Base-by-base conservation (phyloP, 2,113 vertebrate genomes). In the Euleptes europaea region DNA sequence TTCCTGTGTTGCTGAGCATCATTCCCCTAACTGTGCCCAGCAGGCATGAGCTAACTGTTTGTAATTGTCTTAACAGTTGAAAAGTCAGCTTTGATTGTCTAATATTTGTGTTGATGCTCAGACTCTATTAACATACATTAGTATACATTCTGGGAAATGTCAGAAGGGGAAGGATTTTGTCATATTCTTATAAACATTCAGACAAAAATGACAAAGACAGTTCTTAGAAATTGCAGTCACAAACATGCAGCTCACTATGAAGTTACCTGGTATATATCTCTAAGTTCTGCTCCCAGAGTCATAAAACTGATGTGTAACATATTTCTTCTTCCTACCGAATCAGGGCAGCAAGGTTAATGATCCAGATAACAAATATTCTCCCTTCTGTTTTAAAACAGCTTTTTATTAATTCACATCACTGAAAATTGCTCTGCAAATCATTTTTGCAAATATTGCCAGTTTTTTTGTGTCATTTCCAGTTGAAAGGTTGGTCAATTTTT, bases 61-160 rank as follows among this genome's bases (percentile, higher is more conserved):
- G 82, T 91, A 92, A 94, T 88, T 90, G 90, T 84, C 72, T 86
- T 89, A 90, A 91, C 78, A 88, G 90, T 92, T 83, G 85, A 88
- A 51, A 88, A 93, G 88, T 1, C 90, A 92, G 74, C 89, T 90
- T 84, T 83, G 82, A 86, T 86, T 79, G 86, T 84, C 81, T 35
- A 70, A 9, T 89, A 79, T 87, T 88, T 91, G 85, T 89, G 65
- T 70, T 72, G 78, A 44, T 84, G 67, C 85, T 87, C 86, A 89
- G 91, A 82, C 90, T 88, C 28, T 89, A 78, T 93, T 92, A 93
- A 49, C 54, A 88, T 42, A 67, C 90, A 75, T 93, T 92, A 93
- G 57, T 42, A 88, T 47, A 71, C 90, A 86, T 23, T 80, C 82
- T 92, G 91, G 91, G 86, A 88, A 88, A 88, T 73, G 1, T 82